Evolutionary conservation across 2,888 invertebrate genomes (phyloP).

Genomic region (Cheilosia grossa): DNA sequence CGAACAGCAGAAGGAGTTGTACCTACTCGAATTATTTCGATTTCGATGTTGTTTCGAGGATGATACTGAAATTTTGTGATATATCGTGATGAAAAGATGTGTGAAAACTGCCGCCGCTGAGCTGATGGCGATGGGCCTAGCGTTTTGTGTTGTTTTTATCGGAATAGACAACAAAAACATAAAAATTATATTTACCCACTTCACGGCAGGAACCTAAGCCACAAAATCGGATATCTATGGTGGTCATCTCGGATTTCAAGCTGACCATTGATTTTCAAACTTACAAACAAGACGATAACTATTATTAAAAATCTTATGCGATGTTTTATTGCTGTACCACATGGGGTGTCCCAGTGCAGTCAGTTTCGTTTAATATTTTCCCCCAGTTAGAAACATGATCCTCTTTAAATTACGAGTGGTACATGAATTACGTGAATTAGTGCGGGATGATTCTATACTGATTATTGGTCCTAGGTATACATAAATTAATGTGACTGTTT

Average conservation of each 20-base stretch:
- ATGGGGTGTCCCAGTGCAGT: conserved; percentile 35
- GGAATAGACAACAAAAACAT: conserved; percentile 35
- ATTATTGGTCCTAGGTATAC: conserved; percentile 7
- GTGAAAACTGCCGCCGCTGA: conserved; percentile 49
- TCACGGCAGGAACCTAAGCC: conserved; percentile 54
- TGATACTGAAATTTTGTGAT: conserved; percentile 67
- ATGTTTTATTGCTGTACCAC: conserved; percentile 50
- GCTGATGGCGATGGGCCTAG: not conserved
- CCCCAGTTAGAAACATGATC: conserved; percentile 52
- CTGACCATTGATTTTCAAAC: conserved; percentile 47
- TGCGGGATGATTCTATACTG: conserved; percentile 14
- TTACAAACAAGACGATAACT: conserved; percentile 34
- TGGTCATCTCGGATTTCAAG: conserved; percentile 63
- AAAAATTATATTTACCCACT: conserved; percentile 49
- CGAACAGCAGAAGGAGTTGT: not conserved
- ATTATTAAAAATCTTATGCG: conserved; percentile 40
- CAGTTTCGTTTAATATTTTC: conserved; percentile 34
- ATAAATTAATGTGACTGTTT: conserved; percentile 13
- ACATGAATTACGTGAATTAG: conserved; percentile 53
- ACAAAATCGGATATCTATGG: conserved; percentile 36
- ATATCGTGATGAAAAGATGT: conserved; percentile 65
- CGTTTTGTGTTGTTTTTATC: conserved; percentile 1
- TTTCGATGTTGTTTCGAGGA: conserved; percentile 24
- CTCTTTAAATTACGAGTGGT: conserved; percentile 29
- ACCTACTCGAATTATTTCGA: conserved; percentile 1